These are phyloP conservation scores for Epinephelus malabaricus DNA, from an alignment of 2,797 vertebrate species.

Conservation along the genomic window DNA sequence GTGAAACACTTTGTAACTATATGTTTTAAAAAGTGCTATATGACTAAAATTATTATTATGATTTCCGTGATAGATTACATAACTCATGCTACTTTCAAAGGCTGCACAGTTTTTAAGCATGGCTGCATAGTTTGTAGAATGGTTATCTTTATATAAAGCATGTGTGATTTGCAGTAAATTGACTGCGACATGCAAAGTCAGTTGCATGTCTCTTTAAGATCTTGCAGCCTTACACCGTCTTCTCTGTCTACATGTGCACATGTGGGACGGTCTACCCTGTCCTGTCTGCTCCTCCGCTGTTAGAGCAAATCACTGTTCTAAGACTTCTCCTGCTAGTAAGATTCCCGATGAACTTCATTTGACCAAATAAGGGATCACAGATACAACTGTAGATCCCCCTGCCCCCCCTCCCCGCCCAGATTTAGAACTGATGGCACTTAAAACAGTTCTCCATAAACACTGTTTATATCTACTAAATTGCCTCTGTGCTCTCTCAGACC, in stretches of 20 bases:
- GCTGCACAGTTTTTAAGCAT: not conserved
- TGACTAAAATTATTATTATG: too few species aligned
- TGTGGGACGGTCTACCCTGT: not conserved
- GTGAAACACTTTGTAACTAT: too few species aligned
- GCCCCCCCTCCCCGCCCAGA: conserved; percentile 11
- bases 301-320: conserved; percentile 9
- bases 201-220: not conserved
- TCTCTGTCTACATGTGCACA: not conserved
- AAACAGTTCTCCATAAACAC: conserved; percentile 46
- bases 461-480: conserved; percentile 35
- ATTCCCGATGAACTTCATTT: conserved; percentile 21
- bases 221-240: not conserved
- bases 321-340: conserved; percentile 9
- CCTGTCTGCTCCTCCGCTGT: not conserved
- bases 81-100: not conserved
- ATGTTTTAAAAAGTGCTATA: too few species aligned
- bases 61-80: not conserved
- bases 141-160: not conserved
- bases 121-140: not conserved
- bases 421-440: conserved; percentile 37
- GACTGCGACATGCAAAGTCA: not conserved
- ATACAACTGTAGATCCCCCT: conserved; percentile 3
- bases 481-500: conserved; percentile 23
- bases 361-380: conserved; percentile 62
- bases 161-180: not conserved